phyloP scores from a whole-genome alignment of 1,140 invertebrate species.

The Acromyrmex charruanus region DNA sequence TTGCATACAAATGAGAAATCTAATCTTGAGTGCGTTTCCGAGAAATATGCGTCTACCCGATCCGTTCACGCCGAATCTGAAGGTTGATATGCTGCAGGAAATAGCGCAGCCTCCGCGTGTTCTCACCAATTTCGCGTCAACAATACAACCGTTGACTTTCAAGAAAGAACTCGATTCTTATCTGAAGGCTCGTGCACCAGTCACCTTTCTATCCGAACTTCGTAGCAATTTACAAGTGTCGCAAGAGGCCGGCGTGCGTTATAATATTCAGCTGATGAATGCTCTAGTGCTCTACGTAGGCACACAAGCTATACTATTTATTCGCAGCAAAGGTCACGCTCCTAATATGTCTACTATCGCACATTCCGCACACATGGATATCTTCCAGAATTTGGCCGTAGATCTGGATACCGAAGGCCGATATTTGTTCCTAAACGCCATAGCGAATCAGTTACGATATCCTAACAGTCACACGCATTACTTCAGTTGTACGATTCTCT shows the following conservation, averaged over 20 bases:
- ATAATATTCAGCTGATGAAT: constrained; percentile 99
- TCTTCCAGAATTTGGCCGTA: constrained; percentile 99
- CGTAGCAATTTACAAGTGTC: constrained; percentile 95
- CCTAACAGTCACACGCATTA: constrained; percentile 99
- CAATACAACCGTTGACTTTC: constrained; percentile 95
- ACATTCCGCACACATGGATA: constrained; percentile 99
- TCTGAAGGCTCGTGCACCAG: constrained; percentile 96
- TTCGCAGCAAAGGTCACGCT: constrained; percentile 94
- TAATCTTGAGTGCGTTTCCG: constrained; percentile 99
- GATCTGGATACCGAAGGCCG: constrained; percentile 98
- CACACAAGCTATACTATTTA: constrained; percentile 96
- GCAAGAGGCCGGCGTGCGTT: constrained; percentile 95
- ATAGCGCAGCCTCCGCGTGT: constrained; percentile 95
- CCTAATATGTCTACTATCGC: constrained; percentile 98
- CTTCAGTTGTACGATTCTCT: constrained; percentile 98
- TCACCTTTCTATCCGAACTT: constrained; percentile 97
- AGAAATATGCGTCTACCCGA: constrained; percentile 99
- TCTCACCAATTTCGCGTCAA: constrained; percentile 94
- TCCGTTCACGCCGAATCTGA: constrained; percentile 99
- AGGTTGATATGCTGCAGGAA: constrained; percentile 97
- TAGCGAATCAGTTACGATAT: constrained; percentile 99
- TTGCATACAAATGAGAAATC: constrained; percentile 99
- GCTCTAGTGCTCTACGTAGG: constrained; percentile 99
- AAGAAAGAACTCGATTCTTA: constrained; percentile 99
- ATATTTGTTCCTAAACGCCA: constrained; percentile 99